phyloP scores from a whole-genome alignment of 2,113 vertebrate genomes.

The Cranoglanis bouderius region DNA sequence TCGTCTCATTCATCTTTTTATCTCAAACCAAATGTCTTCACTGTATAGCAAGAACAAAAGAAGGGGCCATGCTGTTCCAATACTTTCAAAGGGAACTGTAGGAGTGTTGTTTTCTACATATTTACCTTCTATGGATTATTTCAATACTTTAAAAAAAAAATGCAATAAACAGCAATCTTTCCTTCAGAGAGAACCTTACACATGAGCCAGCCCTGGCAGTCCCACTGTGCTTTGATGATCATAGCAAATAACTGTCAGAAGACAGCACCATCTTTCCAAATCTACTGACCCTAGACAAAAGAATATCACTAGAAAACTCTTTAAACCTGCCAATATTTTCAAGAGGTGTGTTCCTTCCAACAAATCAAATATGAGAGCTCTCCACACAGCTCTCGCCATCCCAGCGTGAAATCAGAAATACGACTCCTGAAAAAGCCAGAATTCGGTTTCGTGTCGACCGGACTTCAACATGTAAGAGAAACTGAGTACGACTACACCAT shows the following conservation, averaged over 20 bases:
- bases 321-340: constrained; percentile 16
- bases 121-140: constrained; percentile 8
- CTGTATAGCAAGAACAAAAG: too few species aligned
- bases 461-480: constrained; percentile 16
- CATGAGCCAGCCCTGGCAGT: background rate
- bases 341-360: background rate
- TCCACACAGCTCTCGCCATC: background rate
- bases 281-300: constrained; percentile 13
- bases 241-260: constrained; percentile 24
- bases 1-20: too few species aligned
- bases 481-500: constrained; percentile 29
- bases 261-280: constrained; percentile 16
- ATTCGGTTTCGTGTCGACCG: background rate
- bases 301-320: constrained; percentile 1
- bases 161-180: constrained; percentile 38
- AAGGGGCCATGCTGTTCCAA: too few species aligned
- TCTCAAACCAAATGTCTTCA: too few species aligned
- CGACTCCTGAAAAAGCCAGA: background rate
- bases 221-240: constrained; percentile 17
- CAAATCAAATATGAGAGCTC: constrained; percentile 9
- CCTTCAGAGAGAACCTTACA: constrained; percentile 25
- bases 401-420: constrained; percentile 21
- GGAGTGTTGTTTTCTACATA: background rate
- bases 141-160: background rate
- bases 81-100: too few species aligned